Base-by-base conservation (phyloP, 2,888 invertebrate species). In the Bhutanitis thaidina region DNA sequence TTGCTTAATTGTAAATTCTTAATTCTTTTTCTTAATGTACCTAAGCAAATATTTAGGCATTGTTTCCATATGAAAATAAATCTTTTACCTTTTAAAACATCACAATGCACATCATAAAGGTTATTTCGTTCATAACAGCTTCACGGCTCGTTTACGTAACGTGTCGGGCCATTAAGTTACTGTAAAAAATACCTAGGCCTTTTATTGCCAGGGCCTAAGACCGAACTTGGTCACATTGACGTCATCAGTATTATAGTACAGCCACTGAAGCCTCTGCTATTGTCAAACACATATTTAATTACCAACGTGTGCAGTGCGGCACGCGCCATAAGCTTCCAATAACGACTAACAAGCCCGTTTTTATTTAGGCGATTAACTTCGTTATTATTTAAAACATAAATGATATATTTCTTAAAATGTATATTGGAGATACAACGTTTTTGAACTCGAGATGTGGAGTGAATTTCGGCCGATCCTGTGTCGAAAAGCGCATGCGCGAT, bases 251-350 rank as follows among this genome's bases (percentile, higher is more conserved):
- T 57, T 69, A 71, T 65, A 68, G 66, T 69, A 80, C 86, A 86
- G 82, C 82, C 77, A 69, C 81, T 62, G 71, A 70, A 71, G 49
- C 43, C 40, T 67, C 72, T 65, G 74, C 78, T 83, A 86, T 86
- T 87, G 85, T 88, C 82, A 86, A 86, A 86, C 83, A 86, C 83
- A 83, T 86, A 87, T 87, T 86, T 86, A 86, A 87, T 87, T 85
- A 87, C 80, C 74, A 77, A 76, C 86, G 86, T 89, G 85, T 88
- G 89, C 88, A 89, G 88, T 89, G 88, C 88, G 88, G 86, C 77
- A 92, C 88, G 73, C 90, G 82, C 68, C 86, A 77, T 55, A 76
- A 69, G 14, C 74, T 70, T 51, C 36, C 29, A 40, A 49, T 55
- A 67, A 67, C 37, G 59, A 47, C 53, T 25, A 38, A 64, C 53